A percentile compares a stretch with the other conserved stretches of the same genome.
Conservation (phyloP, 2,797 vertebrate genomes). For the Hippopotamyrus pictus region DNA sequence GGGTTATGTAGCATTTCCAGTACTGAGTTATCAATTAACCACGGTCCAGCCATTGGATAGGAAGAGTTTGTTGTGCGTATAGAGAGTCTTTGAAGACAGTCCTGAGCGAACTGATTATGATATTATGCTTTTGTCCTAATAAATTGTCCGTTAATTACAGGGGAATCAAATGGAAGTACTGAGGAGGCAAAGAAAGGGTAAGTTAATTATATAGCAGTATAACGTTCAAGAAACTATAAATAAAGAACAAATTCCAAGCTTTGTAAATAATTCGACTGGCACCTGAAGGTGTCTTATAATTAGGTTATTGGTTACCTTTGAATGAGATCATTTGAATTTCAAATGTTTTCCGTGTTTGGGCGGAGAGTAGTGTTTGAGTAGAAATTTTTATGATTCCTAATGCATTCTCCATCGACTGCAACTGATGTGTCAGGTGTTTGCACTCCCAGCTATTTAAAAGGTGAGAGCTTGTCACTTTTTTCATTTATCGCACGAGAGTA, state of each 20-base stretch:
- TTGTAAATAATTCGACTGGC: neutral
- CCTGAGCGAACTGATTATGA: neutral
- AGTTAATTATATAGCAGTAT: constrained; percentile 16
- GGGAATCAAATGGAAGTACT: constrained; percentile 42
- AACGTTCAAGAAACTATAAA: neutral
- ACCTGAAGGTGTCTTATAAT: neutral
- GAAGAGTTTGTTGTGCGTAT: no score
- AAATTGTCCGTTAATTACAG: constrained; percentile 39
- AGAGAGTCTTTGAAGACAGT: neutral
- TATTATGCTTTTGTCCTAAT: neutral
- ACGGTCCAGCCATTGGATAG: neutral
- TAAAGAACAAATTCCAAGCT: neutral
- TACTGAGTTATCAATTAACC: neutral
- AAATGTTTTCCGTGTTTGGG: neutral
- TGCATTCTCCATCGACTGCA: neutral
- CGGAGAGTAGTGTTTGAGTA: neutral
- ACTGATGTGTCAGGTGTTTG: neutral
- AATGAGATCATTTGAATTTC: neutral
- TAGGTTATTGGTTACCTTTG: neutral
- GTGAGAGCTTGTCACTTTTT: neutral
- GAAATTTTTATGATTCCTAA: neutral
- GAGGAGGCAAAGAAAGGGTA: constrained; percentile 46
- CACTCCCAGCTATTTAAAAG: neutral
- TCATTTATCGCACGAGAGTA: neutral
- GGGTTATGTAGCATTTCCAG: neutral